Evolutionary conservation across 2,888 invertebrate genomes (phyloP), one percentile per base, ranked within the genome.

Genomic region (Bibio marci): DNA sequence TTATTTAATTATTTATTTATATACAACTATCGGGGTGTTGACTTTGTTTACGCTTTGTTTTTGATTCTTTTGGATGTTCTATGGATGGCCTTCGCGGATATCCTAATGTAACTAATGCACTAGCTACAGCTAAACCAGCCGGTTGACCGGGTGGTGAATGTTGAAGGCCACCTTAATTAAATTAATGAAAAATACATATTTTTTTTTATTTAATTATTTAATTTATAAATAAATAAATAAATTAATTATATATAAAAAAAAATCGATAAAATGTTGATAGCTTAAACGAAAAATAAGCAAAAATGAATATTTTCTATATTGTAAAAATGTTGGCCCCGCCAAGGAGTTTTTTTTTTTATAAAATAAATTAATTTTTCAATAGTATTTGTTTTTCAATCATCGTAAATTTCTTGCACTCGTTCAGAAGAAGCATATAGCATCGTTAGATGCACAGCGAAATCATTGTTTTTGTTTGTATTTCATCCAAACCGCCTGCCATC

Each of bases 61-160:
- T 62, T 50, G 62, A 59, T 55, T 62, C 62, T 56, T 62, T 62
- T 43, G 48, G 45, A 49, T 60, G 70, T 53, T 80, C 79, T 50
- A 76, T 67, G 51, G 79, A 79, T 48, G 76, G 69, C 55, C 78
- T 75, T 48, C 79, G 67, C 31, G 79, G 78, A 63, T 83, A 85
- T 25, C 88, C 88, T 41, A 88, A 67, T 45, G 88, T 86, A 49
- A 90, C 88, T 50, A 90, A 72, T 49, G 88, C 87, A 51, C 87
- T 88, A 45, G 83, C 90, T 42, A 90, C 83, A 31, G 87, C 86
- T 52, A 90, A 67, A 42, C 87, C 88, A 47, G 76, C 73, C 46
- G 81, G 74, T 66, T 88, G 73, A 50, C 86, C 76, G 56, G 78
- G 66, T 27, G 83, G 86, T 44, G 88, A 85, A 59, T 81, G 83